These are phyloP conservation scores for Mellivora capensis DNA, from an alignment of 2,113 vertebrate species.

Conservation along the genomic window DNA sequence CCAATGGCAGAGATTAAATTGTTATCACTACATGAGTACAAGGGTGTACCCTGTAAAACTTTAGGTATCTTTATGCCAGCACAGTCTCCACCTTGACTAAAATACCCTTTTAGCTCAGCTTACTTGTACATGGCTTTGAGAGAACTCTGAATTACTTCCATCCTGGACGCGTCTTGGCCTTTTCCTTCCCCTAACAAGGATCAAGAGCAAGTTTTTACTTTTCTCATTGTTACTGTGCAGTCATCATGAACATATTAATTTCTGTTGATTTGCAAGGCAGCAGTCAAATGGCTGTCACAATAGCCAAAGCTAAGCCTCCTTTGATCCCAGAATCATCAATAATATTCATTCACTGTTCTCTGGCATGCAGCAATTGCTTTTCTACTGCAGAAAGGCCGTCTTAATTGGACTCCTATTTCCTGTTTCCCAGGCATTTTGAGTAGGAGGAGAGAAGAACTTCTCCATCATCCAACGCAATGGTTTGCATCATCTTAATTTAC, in stretches of 20 bases:
- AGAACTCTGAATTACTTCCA: background rate
- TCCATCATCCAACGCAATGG: background rate
- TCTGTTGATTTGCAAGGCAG: background rate
- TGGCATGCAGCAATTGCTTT: background rate
- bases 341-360: conserved; percentile 6
- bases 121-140: background rate
- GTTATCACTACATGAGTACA: background rate
- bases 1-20: background rate
- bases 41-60: background rate
- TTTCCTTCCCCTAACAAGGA: background rate
- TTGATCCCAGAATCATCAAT: conserved; percentile 14
- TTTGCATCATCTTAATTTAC: conserved; percentile 52
- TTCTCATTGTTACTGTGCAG: background rate
- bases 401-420: conserved; percentile 55
- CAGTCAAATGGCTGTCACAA: background rate
- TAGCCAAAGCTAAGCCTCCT: conserved; percentile 5
- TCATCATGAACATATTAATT: background rate
- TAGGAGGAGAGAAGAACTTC: background rate
- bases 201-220: background rate
- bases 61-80: background rate
- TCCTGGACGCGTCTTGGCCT: background rate
- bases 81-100: background rate
- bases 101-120: background rate
- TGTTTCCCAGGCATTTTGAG: conserved; percentile 47
- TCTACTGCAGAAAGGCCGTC: background rate